Conservation (phyloP, 2,888 invertebrate species). For the Acleris literana region DNA sequence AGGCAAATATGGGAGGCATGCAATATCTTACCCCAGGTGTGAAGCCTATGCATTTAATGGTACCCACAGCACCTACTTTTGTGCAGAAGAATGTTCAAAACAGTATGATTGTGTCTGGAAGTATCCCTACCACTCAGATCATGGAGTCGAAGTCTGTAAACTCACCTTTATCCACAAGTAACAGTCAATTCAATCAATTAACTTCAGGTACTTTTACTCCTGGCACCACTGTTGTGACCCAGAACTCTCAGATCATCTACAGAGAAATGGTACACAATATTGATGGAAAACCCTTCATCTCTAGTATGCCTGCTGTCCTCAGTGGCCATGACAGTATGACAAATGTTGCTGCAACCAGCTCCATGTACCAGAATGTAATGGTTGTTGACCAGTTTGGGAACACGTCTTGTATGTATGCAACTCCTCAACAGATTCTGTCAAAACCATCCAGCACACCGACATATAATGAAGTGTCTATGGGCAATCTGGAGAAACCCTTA, state of each 20-base stretch:
- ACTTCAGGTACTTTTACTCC: constrained; percentile 63
- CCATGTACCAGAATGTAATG: constrained; percentile 79
- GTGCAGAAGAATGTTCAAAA: constrained; percentile 76
- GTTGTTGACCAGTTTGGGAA: constrained; percentile 77
- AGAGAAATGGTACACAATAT: constrained; percentile 77
- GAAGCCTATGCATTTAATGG: constrained; percentile 69
- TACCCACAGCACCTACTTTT: constrained; percentile 67
- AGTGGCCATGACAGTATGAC: constrained; percentile 65
- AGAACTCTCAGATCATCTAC: constrained; percentile 78
- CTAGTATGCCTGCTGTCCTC: constrained; percentile 66
- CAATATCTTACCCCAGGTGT: constrained; percentile 65
- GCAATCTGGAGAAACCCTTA: constrained; percentile 52
- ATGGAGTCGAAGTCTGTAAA: constrained; percentile 59
- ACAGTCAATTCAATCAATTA: constrained; percentile 63
- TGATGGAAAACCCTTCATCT: constrained; percentile 72
- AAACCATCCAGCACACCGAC: constrained; percentile 59
- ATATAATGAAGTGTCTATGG: constrained; percentile 53
- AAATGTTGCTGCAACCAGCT: constrained; percentile 67
- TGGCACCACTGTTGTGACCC: constrained; percentile 73
- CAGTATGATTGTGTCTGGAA: constrained; percentile 72
- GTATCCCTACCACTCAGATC: constrained; percentile 56
- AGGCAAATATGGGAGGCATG: constrained; percentile 65
- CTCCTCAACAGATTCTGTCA: constrained; percentile 63
- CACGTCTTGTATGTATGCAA: constrained; percentile 72
- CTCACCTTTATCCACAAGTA: constrained; percentile 54